Conservation (phyloP, 2,888 invertebrate species). For the Aethes cnicana region DNA sequence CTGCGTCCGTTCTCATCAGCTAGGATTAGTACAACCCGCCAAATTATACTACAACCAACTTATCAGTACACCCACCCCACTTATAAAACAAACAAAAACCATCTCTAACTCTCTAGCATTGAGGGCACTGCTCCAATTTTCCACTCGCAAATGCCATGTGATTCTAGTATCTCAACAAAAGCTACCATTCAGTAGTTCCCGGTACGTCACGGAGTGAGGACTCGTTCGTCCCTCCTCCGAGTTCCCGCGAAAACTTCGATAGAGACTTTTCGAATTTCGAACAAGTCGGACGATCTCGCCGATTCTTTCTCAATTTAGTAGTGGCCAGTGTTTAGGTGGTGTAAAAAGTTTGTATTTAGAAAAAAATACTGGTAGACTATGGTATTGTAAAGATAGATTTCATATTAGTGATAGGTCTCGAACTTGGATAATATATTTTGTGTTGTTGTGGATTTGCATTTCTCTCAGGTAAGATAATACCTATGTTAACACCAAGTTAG, state of each 20-base stretch:
- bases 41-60: constrained; percentile 15
- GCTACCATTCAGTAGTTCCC: constrained; percentile 37
- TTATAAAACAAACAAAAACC: constrained; percentile 14
- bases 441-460: too few species aligned
- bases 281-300: neutral
- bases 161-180: constrained; percentile 32
- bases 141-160: constrained; percentile 14
- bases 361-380: too few species aligned
- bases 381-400: too few species aligned
- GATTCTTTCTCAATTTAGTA: neutral
- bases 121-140: neutral
- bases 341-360: neutral
- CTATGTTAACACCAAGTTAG: too few species aligned
- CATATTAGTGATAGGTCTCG: too few species aligned
- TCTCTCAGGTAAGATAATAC: too few species aligned
- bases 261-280: constrained; percentile 16
- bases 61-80: neutral
- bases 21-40: constrained; percentile 26
- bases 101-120: neutral
- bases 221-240: constrained; percentile 24
- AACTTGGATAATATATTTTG: too few species aligned
- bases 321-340: constrained; percentile 14
- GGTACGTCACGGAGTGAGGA: constrained; percentile 30
- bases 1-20: constrained; percentile 37
- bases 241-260: constrained; percentile 33